Percentiles rank a stretch among this genome's conserved stretches.
These are phyloP conservation scores for Sycobia sp. DNA, from an alignment of 1,140 invertebrate species.

Conservation along the genomic window DNA sequence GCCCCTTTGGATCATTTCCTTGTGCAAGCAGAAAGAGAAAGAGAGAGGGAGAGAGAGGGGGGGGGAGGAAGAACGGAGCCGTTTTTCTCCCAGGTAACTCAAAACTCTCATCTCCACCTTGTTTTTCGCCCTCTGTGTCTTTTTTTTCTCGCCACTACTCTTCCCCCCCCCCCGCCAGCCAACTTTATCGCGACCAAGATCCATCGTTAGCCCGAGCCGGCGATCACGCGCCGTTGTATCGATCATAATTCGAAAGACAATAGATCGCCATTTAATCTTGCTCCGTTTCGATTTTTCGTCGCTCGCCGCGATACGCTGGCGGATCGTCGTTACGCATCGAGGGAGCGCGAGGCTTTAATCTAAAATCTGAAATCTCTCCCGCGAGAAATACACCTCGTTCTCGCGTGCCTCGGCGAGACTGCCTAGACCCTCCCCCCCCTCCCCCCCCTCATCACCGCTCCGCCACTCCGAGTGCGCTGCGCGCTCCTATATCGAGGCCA, in stretches of 20 bases:
- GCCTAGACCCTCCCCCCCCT: too few species aligned
- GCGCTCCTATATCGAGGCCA: slow-evolving; percentile 12
- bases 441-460: too few species aligned
- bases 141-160: too few species aligned
- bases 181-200: slow-evolving; percentile 8
- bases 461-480: too few species aligned
- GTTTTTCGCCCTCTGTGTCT: background rate
- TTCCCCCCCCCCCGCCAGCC: too few species aligned
- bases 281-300: slow-evolving; percentile 11
- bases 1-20: background rate
- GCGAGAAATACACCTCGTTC: too few species aligned
- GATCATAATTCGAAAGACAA: slow-evolving; percentile 35
- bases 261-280: slow-evolving; percentile 32
- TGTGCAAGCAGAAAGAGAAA: background rate
- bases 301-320: background rate
- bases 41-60: background rate
- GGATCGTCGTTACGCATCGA: slow-evolving; percentile 23
- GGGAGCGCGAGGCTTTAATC: slow-evolving; percentile 10
- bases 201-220: background rate
- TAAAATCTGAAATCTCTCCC: slow-evolving; percentile 24
- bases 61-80: background rate
- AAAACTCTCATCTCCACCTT: background rate
- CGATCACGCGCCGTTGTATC: slow-evolving; percentile 21
- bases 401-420: background rate
- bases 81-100: too few species aligned